Base-by-base conservation (phyloP, 2,797 vertebrate genomes). In the Characodon lateralis region DNA sequence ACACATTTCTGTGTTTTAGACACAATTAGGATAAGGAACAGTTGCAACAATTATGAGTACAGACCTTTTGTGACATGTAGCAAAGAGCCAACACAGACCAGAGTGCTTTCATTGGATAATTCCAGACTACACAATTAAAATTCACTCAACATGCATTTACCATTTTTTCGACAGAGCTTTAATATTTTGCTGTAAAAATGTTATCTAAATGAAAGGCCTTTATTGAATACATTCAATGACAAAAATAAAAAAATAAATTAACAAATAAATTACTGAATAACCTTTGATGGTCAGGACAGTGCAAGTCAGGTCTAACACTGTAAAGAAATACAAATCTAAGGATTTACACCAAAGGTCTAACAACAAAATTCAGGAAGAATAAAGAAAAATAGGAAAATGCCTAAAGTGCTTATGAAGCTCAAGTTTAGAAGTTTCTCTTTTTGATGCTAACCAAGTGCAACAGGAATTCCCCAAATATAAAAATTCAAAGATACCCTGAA, bases 401-500 rank as follows among this genome's bases (percentile, higher is more conserved):
- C 50, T 55, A 76, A 77, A 78, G 71, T 85, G 69, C 82, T 55
- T 16, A 3, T n/a, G 1, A n/a, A 22, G 24, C 39, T 81, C 66
- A 65, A 63, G 2, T 50, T 51, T 50, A 53, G 1, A 70, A 63
- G 22, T 56, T 72, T 69, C 8, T 59, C 31, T 24, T n/a, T 43
- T 46, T 50, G 48, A 56, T 63, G 58, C 24, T 78, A 68, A 59
- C n/a, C 48, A 18, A 26, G 35, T 24, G 31, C 72, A 6, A 74
- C 51, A 72, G 76, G 28, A 84, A 35, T 71, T 77, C 51, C 20
- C 51, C 41, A 59, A 59, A 48, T 50, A 79, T 71, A 20, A 66
- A 74, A 59, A 56, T 22, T 48, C 9, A 78, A 55, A 79, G 6
- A 61, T 74, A 13, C 35, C 61, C 70, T 72, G 61, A 83, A 72